Evolutionary conservation across 1,140 invertebrate genomes (phyloP).

Genomic region (Ceratosolen fusciceps): DNA sequence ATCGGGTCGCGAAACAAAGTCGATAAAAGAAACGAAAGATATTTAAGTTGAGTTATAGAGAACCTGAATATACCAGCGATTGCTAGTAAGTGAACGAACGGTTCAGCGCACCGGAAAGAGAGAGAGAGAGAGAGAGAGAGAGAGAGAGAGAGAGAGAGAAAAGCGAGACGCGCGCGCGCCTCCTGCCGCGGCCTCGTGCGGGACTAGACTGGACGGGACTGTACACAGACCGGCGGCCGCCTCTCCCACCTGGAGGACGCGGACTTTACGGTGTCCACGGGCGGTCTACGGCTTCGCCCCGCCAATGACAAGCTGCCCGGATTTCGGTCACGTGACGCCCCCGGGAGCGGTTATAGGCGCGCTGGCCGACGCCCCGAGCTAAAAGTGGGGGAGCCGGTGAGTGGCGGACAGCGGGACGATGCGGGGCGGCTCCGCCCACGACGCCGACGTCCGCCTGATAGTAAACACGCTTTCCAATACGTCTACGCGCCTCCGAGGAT

Average conservation of each 20-base stretch:
- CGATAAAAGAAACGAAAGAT: too few species aligned
- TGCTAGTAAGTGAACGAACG: too few species aligned
- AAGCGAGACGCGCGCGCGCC: not conserved
- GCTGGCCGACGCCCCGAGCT: not conserved
- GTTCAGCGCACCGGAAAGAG: too few species aligned
- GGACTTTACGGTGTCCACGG: slow-evolving; percentile 30
- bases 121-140: too few species aligned
- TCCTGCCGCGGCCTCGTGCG: slow-evolving; percentile 45
- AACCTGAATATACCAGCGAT: too few species aligned
- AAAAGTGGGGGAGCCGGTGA: not conserved
- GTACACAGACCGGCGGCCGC: slow-evolving; percentile 52
- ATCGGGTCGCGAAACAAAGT: too few species aligned
- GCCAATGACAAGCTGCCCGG: slow-evolving; percentile 36
- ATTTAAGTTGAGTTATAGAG: too few species aligned
- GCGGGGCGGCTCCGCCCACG: slow-evolving; percentile 33
- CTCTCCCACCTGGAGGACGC: slow-evolving; percentile 24
- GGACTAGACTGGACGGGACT: slow-evolving; percentile 56
- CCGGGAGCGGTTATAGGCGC: not conserved
- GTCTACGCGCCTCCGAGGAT: slow-evolving; percentile 43
- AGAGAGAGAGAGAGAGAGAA: too few species aligned
- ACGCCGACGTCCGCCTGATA: slow-evolving; percentile 48
- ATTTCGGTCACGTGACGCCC: slow-evolving; percentile 43
- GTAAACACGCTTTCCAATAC: slow-evolving; percentile 56
- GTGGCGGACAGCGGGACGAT: not conserved
- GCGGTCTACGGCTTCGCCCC: slow-evolving; percentile 44